These are phyloP conservation scores for Hemitrygon akajei DNA, from an alignment of 2,797 vertebrate species.

Conservation along the genomic window DNA sequence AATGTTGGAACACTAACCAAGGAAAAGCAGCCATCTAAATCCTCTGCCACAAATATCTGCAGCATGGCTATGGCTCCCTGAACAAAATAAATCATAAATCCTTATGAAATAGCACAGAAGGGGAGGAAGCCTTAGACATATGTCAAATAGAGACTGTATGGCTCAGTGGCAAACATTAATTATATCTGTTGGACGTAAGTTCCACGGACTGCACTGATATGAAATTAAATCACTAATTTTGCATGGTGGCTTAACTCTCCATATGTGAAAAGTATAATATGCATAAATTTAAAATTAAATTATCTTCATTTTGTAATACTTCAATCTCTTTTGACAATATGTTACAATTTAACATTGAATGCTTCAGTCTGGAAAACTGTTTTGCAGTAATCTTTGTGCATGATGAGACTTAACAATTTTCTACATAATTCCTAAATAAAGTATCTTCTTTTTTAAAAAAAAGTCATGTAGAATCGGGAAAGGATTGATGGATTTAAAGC, in stretches of 20 bases:
- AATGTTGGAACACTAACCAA: constrained; percentile 42
- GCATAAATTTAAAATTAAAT: neutral
- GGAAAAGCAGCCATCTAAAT: constrained; percentile 40
- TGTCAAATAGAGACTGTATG: constrained; percentile 27
- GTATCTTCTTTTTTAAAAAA: neutral
- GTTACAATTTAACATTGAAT: constrained; percentile 17
- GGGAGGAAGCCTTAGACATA: neutral
- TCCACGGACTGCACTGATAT: constrained; percentile 44
- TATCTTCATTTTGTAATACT: neutral
- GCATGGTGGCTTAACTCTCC: constrained; percentile 46
- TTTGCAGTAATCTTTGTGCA: neutral
- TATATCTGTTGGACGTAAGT: constrained; percentile 45
- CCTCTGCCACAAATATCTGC: constrained; percentile 35
- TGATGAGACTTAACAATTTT: neutral
- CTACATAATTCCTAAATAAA: neutral
- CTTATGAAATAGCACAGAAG: constrained; percentile 33
- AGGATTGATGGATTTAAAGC: neutral
- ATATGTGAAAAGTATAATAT: neutral
- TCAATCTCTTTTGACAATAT: neutral
- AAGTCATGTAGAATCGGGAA: neutral
- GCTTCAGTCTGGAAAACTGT: neutral
- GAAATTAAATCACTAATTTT: constrained; percentile 58
- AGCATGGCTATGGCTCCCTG: constrained; percentile 40
- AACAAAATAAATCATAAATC: constrained; percentile 24
- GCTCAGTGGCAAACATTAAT: constrained; percentile 46